Evolutionary conservation across 2,113 vertebrate genomes (phyloP).

Genomic region (Morone chrysops): DNA sequence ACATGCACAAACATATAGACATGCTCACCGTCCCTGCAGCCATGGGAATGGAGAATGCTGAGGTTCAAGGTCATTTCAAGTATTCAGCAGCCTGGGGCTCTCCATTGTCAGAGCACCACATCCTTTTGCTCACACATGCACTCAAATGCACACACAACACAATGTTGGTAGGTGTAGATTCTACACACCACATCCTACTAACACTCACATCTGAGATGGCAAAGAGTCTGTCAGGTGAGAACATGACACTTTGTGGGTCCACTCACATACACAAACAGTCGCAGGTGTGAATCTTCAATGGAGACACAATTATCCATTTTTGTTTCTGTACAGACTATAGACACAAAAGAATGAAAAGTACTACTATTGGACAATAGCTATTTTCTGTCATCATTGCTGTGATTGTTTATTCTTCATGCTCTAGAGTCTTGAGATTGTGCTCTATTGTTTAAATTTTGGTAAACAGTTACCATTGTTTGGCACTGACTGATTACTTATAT

Average conservation of each 20-base stretch:
- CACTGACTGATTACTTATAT: constrained; percentile 19
- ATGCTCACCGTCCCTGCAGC: constrained; percentile 73
- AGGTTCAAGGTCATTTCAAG: constrained; percentile 83
- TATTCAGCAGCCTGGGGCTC: constrained; percentile 77
- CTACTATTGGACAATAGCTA: neutral
- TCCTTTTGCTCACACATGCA: constrained; percentile 70
- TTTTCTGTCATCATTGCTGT: constrained; percentile 23
- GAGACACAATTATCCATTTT: constrained; percentile 43
- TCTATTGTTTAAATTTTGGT: constrained; percentile 3
- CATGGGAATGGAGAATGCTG: constrained; percentile 78
- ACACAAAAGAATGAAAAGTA: constrained; percentile 22
- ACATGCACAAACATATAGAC: constrained; percentile 57
- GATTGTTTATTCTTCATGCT: constrained; percentile 4
- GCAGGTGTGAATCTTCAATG: constrained; percentile 49
- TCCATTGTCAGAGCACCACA: constrained; percentile 73
- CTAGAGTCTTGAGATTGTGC: neutral
- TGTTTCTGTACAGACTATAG: constrained; percentile 16
- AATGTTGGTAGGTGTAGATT: constrained; percentile 44
- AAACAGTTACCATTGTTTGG: constrained; percentile 28
- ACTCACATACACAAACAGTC: constrained; percentile 46
- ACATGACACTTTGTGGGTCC: constrained; percentile 59
- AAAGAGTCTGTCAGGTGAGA: constrained; percentile 70
- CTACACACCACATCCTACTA: constrained; percentile 45
- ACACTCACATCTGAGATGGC: constrained; percentile 45
- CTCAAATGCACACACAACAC: constrained; percentile 39